These are phyloP conservation scores for Lampris incognitus DNA, from an alignment of 2,113 vertebrate species.

Conservation along the genomic window DNA sequence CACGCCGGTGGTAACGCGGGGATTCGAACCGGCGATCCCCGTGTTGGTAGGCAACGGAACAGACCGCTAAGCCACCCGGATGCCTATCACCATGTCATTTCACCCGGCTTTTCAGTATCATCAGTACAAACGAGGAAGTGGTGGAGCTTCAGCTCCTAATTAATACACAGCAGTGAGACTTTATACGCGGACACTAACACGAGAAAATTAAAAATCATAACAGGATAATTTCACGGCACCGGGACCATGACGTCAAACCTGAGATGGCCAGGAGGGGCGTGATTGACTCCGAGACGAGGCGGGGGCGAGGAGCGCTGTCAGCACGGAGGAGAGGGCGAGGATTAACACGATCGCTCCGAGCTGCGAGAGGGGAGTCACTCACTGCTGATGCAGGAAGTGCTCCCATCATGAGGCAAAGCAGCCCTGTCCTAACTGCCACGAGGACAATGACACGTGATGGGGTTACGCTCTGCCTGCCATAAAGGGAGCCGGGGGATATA, in stretches of 20 bases:
- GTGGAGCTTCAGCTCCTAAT: no score
- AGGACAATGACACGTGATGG: slow-evolving; percentile 34
- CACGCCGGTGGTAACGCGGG: no score
- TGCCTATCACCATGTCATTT: no score
- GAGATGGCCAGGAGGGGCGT: slow-evolving; percentile 10
- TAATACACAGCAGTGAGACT: no score
- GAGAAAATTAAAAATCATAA: slow-evolving; percentile 10
- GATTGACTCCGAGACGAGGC: not conserved
- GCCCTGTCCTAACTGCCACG: slow-evolving; percentile 40
- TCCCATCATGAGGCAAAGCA: slow-evolving; percentile 49
- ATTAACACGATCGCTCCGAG: slow-evolving; percentile 38
- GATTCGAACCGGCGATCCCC: no score
- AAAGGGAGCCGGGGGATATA: not conserved
- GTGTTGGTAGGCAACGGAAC: no score
- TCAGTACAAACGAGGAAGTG: no score
- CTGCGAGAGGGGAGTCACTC: slow-evolving; percentile 23
- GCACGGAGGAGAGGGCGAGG: slow-evolving; percentile 43
- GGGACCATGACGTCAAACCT: slow-evolving; percentile 1
- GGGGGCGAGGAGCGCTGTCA: slow-evolving; percentile 6
- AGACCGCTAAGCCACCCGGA: no score
- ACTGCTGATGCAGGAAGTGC: slow-evolving; percentile 64
- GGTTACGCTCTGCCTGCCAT: slow-evolving; percentile 21
- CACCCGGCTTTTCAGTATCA: no score
- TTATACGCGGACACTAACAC: not conserved
- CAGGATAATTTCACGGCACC: not conserved